Percentiles rank a stretch among this genome's conserved stretches.
Evolutionary conservation across 2,888 invertebrate genomes (phyloP).

Genomic region (Coenonympha glycerion): DNA sequence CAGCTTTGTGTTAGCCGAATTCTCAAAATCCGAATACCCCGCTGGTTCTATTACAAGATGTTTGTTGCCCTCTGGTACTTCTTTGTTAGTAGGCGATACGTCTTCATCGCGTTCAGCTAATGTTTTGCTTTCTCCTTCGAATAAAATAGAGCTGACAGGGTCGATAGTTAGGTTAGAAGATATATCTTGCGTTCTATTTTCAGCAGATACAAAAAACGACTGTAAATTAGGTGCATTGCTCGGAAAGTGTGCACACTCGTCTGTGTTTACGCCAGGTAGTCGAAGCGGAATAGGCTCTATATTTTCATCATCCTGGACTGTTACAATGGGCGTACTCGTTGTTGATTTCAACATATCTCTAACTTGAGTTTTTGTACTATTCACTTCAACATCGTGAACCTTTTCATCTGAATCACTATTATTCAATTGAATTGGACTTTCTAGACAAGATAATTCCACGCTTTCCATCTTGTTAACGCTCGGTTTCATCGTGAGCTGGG

Average conservation of each 20-base stretch:
- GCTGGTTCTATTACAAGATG: constrained; percentile 35
- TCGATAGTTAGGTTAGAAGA: constrained; percentile 37
- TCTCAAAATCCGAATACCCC: constrained; percentile 55
- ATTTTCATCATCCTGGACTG: constrained; percentile 32
- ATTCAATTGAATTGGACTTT: constrained; percentile 39
- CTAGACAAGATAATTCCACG: constrained; percentile 55
- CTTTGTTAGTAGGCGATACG: neutral
- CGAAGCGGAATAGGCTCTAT: constrained; percentile 41
- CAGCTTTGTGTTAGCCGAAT: constrained; percentile 47
- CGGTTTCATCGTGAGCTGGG: constrained; percentile 41
- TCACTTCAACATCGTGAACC: constrained; percentile 30
- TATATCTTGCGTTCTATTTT: constrained; percentile 53
- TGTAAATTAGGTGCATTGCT: constrained; percentile 45
- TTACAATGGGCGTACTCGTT: constrained; percentile 60
- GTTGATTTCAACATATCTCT: constrained; percentile 48
- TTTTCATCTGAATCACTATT: constrained; percentile 34
- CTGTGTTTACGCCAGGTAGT: constrained; percentile 36
- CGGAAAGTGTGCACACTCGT: constrained; percentile 32
- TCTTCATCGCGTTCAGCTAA: constrained; percentile 12
- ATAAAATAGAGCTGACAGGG: constrained; percentile 31
- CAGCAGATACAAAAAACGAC: constrained; percentile 51
- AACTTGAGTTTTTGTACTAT: constrained; percentile 46
- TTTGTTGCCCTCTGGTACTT: constrained; percentile 21
- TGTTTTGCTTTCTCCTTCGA: constrained; percentile 43
- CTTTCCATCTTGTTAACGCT: constrained; percentile 59